phyloP scores from a whole-genome alignment of 1,140 invertebrate species.

The Uloborus diversus region DNA sequence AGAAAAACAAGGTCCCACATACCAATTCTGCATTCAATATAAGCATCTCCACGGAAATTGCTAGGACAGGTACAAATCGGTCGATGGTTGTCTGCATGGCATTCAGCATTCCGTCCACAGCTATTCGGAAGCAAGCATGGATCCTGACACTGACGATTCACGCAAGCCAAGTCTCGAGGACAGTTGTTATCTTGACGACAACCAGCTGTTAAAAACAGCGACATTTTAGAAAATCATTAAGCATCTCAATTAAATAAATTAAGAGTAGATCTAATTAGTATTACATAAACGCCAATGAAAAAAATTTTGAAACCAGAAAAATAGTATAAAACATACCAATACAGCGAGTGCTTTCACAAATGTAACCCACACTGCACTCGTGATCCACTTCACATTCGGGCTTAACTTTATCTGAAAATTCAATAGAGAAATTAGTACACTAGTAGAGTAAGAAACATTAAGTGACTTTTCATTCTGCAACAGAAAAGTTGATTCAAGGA shows the following conservation, averaged over 20 bases:
- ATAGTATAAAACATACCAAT: too few relatives aligned
- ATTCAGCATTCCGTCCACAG: conserved; percentile 87
- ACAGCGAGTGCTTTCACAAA: conserved; percentile 59
- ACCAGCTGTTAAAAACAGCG: conserved; percentile 67
- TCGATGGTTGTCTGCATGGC: conserved; percentile 77
- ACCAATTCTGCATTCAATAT: conserved; percentile 78
- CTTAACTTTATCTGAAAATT: conserved; percentile 14
- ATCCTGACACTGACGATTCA: conserved; percentile 85
- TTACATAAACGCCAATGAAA: too few relatives aligned
- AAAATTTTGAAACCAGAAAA: too few relatives aligned
- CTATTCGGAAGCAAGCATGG: conserved; percentile 78
- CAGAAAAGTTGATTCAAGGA: too few relatives aligned
- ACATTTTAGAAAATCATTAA: background rate
- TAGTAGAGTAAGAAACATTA: too few relatives aligned
- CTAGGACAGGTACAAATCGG: conserved; percentile 80
- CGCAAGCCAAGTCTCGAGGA: conserved; percentile 82
- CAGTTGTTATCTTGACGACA: conserved; percentile 89
- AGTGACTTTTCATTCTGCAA: too few relatives aligned
- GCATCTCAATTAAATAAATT: too few relatives aligned
- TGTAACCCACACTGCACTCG: conserved; percentile 59
- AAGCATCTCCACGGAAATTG: conserved; percentile 80
- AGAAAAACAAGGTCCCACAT: too few relatives aligned
- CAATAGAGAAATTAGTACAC: too few relatives aligned
- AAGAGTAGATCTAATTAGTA: too few relatives aligned
- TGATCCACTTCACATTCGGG: conserved; percentile 58